phyloP scores from a whole-genome alignment of 2,888 invertebrate species.

The Carcina quercana region DNA sequence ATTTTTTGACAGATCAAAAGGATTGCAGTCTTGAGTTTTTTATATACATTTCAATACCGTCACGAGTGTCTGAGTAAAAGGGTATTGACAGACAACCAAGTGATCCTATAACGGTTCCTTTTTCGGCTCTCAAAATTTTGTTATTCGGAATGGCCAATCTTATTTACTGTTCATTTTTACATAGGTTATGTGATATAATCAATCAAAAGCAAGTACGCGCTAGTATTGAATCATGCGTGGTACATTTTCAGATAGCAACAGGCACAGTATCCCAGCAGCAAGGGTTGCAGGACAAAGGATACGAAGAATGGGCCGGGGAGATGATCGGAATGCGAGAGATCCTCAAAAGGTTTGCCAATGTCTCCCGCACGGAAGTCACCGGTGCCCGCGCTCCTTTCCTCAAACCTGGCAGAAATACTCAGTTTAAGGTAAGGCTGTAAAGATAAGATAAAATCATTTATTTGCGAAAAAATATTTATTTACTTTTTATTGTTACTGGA shows the following conservation, averaged over 20 bases:
- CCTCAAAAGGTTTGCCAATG: constrained; percentile 85
- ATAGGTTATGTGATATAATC: too few species aligned
- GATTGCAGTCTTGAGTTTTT: too few species aligned
- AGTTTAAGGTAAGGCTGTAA: constrained; percentile 86
- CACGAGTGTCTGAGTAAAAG: too few species aligned
- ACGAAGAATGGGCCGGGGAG: constrained; percentile 95
- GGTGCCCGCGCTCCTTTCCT: constrained; percentile 93
- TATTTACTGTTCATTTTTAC: too few species aligned
- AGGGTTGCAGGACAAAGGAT: constrained; percentile 90
- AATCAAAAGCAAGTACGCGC: too few species aligned
- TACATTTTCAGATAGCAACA: constrained; percentile 67
- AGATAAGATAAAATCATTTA: constrained; percentile 1
- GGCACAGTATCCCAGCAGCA: constrained; percentile 81
- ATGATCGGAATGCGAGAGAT: constrained; percentile 96
- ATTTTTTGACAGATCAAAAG: too few species aligned
- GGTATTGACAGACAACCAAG: too few species aligned
- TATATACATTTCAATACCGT: too few species aligned
- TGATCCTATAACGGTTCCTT: too few species aligned
- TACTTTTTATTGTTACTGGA: constrained; percentile 2
- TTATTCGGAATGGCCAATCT: too few species aligned
- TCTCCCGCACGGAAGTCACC: constrained; percentile 86
- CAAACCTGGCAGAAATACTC: constrained; percentile 94
- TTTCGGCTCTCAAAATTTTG: too few species aligned
- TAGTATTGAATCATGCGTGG: too few species aligned
- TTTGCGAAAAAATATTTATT: neutral